phyloP scores from a whole-genome alignment of 1,140 invertebrate genomes.

The Ladona fulva region DNA sequence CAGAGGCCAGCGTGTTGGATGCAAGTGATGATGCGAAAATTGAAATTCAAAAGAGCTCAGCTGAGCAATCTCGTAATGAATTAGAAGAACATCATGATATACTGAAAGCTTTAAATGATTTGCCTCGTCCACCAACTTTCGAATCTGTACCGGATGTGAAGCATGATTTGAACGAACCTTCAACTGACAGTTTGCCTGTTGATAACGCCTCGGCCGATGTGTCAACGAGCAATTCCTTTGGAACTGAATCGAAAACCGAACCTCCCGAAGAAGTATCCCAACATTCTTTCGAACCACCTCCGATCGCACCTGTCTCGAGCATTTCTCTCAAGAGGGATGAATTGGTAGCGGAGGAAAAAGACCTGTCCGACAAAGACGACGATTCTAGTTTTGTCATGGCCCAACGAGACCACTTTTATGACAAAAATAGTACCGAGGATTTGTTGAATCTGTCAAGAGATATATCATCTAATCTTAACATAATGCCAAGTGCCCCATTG shows the following conservation, averaged over 20 bases:
- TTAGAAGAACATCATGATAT: background rate
- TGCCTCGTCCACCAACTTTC: background rate
- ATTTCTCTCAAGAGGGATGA: background rate
- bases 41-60: background rate
- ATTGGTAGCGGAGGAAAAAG: background rate
- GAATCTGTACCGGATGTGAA: background rate
- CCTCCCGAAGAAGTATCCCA: background rate
- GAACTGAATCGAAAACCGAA: background rate
- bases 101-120: constrained; percentile 1
- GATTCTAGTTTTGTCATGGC: constrained; percentile 1
- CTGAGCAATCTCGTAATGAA: background rate
- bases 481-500: background rate
- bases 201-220: background rate
- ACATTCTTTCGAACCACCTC: background rate
- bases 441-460: background rate
- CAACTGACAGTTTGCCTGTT: background rate
- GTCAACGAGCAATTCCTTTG: background rate
- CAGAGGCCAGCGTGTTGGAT: background rate
- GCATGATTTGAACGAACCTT: background rate
- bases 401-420: background rate
- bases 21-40: background rate
- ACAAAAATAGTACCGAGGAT: background rate
- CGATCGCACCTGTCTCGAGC: background rate
- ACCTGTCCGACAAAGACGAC: background rate
- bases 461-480: background rate